Evolutionary conservation across 2,888 invertebrate genomes (phyloP), one percentile per base, ranked within the genome.

Genomic region (Labia minor): DNA sequence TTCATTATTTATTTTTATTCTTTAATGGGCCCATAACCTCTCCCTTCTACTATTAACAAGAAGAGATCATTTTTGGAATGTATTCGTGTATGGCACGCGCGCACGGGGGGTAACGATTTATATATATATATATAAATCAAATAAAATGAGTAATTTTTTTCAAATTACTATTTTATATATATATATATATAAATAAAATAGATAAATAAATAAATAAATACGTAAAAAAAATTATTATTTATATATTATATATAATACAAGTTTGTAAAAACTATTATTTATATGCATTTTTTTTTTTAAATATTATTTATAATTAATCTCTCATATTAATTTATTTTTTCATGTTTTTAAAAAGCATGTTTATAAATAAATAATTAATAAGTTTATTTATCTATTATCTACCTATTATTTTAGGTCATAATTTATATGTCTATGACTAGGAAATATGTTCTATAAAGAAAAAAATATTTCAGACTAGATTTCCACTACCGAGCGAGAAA

Each of bases 51-150:
- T n/a, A n/a, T n/a, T n/a, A n/a, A n/a, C n/a, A n/a, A n/a, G n/a
- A 49, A 49, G 49, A 49, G 49, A 49, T 49, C 49, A 16, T 49
- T 14, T n/a, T 49, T 49, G 49, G 49, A 49, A 49, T 49, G 49
- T 49, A 49, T n/a, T 16, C 3, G 26, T 8, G 49, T 14, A 49
- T 49, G 49, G 49, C 49, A 49, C 49, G 49, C 49, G 14, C 49
- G 14, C 49, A 14, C 6, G 49, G 49, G 6, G 49, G 14, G 49
- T 4, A 14, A 14, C 49, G 14, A 49, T 16, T 49, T 49, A 14
- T 16, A 49, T n/a, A 10, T 49, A 8, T 49, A 14, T 49, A 49
- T 33, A 33, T 8, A 33, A 33, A 33, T 33, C 11, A 33, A 33
- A 6, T 8, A 33, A 8, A 33, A 8, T 33, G 33, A 8, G 33